Conservation (phyloP, 2,797 vertebrate species). For the Telmatherina bonti region DNA sequence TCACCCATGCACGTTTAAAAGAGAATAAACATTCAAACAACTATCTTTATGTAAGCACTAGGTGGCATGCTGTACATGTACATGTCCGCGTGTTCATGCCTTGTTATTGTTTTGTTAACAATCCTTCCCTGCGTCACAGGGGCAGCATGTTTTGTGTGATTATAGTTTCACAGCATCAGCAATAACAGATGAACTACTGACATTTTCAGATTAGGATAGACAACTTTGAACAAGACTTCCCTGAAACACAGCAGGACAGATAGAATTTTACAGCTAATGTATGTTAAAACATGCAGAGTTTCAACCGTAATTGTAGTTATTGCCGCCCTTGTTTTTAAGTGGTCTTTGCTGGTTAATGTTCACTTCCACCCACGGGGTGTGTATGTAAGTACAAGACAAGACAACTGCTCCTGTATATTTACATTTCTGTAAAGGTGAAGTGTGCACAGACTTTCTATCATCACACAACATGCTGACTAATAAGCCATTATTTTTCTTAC, state of each 20-base stretch:
- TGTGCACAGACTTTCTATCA: neutral
- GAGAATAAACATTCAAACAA: constrained; percentile 15
- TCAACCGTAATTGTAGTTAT: constrained; percentile 26
- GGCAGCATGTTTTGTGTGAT: constrained; percentile 73
- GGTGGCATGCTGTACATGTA: constrained; percentile 63
- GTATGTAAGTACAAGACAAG: constrained; percentile 49
- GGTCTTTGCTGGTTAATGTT: constrained; percentile 24
- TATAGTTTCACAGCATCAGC: constrained; percentile 80
- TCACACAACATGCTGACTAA: constrained; percentile 6
- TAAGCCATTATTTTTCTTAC: constrained; percentile 17
- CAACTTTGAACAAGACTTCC: constrained; percentile 42
- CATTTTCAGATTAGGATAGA: constrained; percentile 61
- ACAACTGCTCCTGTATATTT: constrained; percentile 14
- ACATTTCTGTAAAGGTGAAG: constrained; percentile 12
- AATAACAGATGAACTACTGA: constrained; percentile 69
- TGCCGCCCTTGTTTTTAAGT: constrained; percentile 31
- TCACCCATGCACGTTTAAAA: no score
- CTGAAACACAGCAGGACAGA: constrained; percentile 50
- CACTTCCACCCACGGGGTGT: constrained; percentile 27
- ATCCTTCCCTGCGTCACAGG: constrained; percentile 64
- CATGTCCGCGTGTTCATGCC: constrained; percentile 41
- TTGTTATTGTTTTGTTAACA: constrained; percentile 70
- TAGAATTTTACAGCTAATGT: constrained; percentile 25
- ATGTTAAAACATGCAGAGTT: constrained; percentile 46
- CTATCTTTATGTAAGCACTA: constrained; percentile 55